phyloP scores from a whole-genome alignment of 2,113 vertebrate species.

The Pagrus major region DNA sequence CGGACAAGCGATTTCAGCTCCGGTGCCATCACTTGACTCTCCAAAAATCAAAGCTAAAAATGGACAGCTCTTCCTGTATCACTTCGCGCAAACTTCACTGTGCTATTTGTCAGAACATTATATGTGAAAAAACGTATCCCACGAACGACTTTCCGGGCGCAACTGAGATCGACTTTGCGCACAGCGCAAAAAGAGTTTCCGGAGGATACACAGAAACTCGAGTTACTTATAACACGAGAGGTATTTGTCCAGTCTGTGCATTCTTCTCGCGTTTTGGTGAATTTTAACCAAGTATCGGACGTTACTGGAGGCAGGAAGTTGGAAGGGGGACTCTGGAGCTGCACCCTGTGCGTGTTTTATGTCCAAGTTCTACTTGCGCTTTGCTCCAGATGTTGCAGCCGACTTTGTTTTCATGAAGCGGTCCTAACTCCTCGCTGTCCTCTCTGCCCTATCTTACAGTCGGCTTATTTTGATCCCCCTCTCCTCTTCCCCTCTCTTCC shows the following conservation, averaged over 20 bases:
- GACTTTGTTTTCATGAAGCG: constrained; percentile 46
- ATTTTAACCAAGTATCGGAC: not conserved
- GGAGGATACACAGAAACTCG: not conserved
- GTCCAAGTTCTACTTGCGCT: constrained; percentile 45
- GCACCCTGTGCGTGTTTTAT: constrained; percentile 23
- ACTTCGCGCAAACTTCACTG: constrained; percentile 9
- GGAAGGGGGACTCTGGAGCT: constrained; percentile 2
- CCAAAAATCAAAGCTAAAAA: constrained; percentile 12
- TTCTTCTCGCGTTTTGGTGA: constrained; percentile 44
- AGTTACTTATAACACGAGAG: constrained; percentile 26
- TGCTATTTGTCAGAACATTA: constrained; percentile 79
- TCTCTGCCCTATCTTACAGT: constrained; percentile 16
- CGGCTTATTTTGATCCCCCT: constrained; percentile 57
- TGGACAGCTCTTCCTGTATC: not conserved
- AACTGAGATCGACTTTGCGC: not conserved
- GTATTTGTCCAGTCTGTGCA: constrained; percentile 50
- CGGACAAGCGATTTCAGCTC: constrained; percentile 58
- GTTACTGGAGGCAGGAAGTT: constrained; percentile 42
- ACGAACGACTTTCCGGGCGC: not conserved
- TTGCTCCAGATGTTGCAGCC: constrained; percentile 60
- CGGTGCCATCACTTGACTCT: constrained; percentile 68
- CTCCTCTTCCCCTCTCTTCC: constrained; percentile 51
- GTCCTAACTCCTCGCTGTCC: constrained; percentile 42
- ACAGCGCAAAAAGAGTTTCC: not conserved
- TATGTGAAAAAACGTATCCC: constrained; percentile 29